Evolutionary conservation across 2,888 invertebrate genomes (phyloP).

Genomic region (Deladenus siricidicola): DNA sequence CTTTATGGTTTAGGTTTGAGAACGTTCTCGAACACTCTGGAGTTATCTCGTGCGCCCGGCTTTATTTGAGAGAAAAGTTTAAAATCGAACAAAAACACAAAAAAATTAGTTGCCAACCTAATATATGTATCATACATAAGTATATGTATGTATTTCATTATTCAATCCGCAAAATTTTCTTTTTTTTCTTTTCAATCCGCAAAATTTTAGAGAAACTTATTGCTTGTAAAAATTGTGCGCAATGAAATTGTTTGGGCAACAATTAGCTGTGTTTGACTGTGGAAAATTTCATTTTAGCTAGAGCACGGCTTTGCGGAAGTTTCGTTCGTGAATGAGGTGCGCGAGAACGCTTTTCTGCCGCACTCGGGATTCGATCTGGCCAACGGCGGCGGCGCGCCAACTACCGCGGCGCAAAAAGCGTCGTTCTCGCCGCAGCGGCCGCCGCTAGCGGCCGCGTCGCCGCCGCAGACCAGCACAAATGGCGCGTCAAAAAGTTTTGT

Average conservation of each 20-base stretch:
- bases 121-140: no score
- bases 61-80: no score
- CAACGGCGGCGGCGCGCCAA: neutral
- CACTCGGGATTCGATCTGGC: neutral
- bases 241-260: no score
- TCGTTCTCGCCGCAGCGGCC: neutral
- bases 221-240: neutral
- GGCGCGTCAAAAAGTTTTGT: neutral
- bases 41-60: no score
- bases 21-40: no score
- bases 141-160: no score
- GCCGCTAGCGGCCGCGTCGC: neutral
- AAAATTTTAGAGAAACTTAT: no score
- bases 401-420: neutral
- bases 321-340: conserved; percentile 31
- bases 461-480: neutral
- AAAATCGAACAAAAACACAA: no score
- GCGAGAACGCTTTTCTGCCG: conserved; percentile 25
- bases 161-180: no score
- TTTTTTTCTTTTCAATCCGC: no score
- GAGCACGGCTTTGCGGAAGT: conserved; percentile 29
- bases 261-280: neutral
- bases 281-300: conserved; percentile 14
- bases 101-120: no score
- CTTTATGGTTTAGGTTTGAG: no score